Evolutionary conservation across 2,113 vertebrate genomes (phyloP).

Genomic region (Sylvia atricapilla): DNA sequence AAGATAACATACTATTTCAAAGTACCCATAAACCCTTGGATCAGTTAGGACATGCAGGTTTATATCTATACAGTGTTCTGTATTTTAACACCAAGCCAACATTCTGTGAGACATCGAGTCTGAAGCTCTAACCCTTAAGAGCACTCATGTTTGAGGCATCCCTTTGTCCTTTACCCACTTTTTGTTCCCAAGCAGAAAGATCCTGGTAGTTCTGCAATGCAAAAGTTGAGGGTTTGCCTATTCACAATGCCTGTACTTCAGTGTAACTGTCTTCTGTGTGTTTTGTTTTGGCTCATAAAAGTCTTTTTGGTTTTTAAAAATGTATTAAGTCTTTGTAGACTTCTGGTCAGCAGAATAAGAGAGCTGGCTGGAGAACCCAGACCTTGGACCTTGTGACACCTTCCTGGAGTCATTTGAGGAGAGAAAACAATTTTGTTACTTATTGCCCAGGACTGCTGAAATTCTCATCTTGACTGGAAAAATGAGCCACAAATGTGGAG

Average conservation of each 20-base stretch:
- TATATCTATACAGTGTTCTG: background rate
- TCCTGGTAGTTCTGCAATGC: background rate
- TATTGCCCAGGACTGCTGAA: background rate
- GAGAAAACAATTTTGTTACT: background rate
- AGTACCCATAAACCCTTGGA: background rate
- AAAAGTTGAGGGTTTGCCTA: background rate
- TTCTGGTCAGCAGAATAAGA: background rate
- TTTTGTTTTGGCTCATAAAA: background rate
- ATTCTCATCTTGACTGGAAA: background rate
- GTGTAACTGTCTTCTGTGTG: background rate
- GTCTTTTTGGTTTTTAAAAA: background rate
- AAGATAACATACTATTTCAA: fast-evolving
- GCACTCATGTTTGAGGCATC: fast-evolving
- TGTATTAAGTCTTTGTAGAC: background rate
- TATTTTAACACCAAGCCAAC: background rate
- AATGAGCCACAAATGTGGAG: background rate
- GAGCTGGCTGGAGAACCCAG: background rate
- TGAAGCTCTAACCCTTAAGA: background rate
- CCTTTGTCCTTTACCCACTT: background rate
- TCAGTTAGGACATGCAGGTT: background rate
- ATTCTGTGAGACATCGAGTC: too few relatives aligned
- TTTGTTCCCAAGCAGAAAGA: background rate
- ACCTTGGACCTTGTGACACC: background rate
- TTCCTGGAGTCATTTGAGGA: background rate
- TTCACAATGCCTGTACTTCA: background rate